These are phyloP conservation scores for Fragum fragum DNA, from an alignment of 2,888 invertebrate species.

Conservation along the genomic window DNA sequence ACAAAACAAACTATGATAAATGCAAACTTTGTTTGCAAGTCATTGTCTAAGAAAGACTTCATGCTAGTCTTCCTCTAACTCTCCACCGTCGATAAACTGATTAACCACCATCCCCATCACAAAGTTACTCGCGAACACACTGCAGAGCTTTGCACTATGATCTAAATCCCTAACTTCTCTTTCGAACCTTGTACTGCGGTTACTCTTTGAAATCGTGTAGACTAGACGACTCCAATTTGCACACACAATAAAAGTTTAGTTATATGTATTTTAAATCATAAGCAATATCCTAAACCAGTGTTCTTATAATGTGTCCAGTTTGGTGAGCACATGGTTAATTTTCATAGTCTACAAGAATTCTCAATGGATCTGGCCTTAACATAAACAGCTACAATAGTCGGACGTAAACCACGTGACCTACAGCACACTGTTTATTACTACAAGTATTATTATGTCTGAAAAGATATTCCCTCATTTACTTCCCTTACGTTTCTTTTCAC, in stretches of 20 bases:
- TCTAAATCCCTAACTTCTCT: too few species aligned
- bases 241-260: too few species aligned
- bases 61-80: too few species aligned
- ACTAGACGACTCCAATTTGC: too few species aligned
- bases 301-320: background rate
- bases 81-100: too few species aligned
- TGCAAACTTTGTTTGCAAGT: background rate
- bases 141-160: too few species aligned
- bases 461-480: slow-evolving; percentile 51
- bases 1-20: background rate
- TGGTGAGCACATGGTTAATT: background rate
- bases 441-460: too few species aligned
- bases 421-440: background rate
- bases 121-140: background rate
- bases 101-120: too few species aligned
- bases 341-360: background rate
- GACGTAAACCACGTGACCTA: background rate
- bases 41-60: too few species aligned
- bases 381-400: background rate
- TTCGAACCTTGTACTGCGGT: too few species aligned
- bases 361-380: background rate
- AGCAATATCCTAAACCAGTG: background rate
- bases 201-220: too few species aligned
- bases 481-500: slow-evolving; percentile 58
- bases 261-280: too few species aligned